Conservation (phyloP, 2,113 vertebrate genomes). For the Vulpes lagopus region DNA sequence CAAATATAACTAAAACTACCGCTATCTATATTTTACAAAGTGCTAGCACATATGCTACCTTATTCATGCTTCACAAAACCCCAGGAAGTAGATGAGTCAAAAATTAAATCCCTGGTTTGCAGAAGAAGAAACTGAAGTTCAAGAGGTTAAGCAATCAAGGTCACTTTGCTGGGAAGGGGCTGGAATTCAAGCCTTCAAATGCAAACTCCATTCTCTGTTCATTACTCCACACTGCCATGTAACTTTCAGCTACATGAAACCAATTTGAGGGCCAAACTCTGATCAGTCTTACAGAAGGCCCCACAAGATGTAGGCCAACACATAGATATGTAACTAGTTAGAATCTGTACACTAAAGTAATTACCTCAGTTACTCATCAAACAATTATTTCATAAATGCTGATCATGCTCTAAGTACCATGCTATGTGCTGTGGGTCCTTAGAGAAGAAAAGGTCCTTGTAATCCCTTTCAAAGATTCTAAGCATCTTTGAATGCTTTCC, state of each 20-base stretch:
- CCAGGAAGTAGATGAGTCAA: neutral
- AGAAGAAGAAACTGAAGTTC: neutral
- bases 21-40: neutral
- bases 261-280: neutral
- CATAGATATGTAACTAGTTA: neutral
- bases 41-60: neutral
- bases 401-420: neutral
- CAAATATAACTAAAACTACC: neutral
- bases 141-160: neutral
- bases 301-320: neutral
- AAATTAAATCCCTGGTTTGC: neutral
- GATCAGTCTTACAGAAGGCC: neutral
- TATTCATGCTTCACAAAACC: neutral
- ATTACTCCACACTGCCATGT: neutral
- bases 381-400: neutral
- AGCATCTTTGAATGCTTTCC: neutral
- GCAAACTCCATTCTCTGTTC: neutral
- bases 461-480: neutral
- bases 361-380: neutral
- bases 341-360: neutral
- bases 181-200: neutral
- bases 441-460: neutral
- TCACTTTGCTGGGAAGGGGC: neutral
- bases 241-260: neutral
- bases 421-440: neutral